Evolutionary conservation across 2,888 invertebrate species (phyloP).

Genomic region (Xestia xanthographa): DNA sequence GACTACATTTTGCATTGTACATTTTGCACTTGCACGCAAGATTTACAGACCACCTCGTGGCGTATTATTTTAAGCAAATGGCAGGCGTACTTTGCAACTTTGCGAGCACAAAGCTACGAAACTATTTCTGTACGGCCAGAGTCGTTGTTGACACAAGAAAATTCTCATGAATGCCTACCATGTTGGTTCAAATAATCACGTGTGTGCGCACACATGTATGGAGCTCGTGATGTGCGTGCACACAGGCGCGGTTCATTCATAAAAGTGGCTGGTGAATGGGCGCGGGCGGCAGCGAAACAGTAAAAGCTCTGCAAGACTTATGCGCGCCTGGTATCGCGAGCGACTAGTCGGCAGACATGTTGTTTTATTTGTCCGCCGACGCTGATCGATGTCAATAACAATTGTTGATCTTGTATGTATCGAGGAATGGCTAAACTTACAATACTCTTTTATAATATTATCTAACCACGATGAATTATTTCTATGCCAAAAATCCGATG

Average conservation of each 20-base stretch:
- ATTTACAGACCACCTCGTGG: conserved; percentile 46
- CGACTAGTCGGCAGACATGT: conserved; percentile 86
- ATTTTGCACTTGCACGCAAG: conserved; percentile 46
- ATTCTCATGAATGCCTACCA: conserved; percentile 89
- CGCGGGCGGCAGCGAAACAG: conserved; percentile 76
- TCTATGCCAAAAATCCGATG: neutral
- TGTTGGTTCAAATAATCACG: conserved; percentile 87
- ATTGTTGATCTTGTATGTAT: neutral
- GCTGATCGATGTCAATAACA: conserved; percentile 37
- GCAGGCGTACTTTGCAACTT: conserved; percentile 75
- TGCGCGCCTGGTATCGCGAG: conserved; percentile 84
- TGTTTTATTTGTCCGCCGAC: conserved; percentile 77
- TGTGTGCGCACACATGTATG: conserved; percentile 75
- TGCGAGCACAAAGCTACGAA: conserved; percentile 84
- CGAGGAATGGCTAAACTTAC: no score
- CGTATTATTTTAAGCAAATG: conserved; percentile 62
- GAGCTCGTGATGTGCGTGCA: conserved; percentile 71
- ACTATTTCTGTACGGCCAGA: conserved; percentile 86
- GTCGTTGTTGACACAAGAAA: conserved; percentile 88
- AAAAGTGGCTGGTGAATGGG: conserved; percentile 81
- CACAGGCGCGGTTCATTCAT: conserved; percentile 80
- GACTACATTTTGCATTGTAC: conserved; percentile 44
- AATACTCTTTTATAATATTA: neutral
- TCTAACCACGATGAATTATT: neutral
- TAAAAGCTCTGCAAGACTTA: conserved; percentile 82